These are phyloP conservation scores for Ambastaia sidthimunki DNA, from an alignment of 2,797 vertebrate species.

Conservation along the genomic window DNA sequence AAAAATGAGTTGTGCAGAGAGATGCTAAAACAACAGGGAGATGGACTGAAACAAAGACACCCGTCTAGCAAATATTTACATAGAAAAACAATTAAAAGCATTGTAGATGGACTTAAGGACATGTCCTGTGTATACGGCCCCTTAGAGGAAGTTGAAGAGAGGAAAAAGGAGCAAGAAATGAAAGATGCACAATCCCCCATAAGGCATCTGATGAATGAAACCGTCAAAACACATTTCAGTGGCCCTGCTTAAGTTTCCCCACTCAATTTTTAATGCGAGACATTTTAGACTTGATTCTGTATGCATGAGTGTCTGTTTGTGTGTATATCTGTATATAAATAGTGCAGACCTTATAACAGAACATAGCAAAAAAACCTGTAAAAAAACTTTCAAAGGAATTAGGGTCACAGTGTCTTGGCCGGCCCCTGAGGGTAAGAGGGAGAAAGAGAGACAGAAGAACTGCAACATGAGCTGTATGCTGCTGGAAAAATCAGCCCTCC, in stretches of 20 bases:
- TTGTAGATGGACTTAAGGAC: neutral
- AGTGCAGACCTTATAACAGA: constrained; percentile 49
- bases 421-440: constrained; percentile 35
- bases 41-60: neutral
- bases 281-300: constrained; percentile 45
- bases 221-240: constrained; percentile 72
- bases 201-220: constrained; percentile 77
- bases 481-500: constrained; percentile 40
- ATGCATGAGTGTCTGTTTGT: constrained; percentile 34
- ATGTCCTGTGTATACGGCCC: neutral
- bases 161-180: no score
- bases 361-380: constrained; percentile 16
- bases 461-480: constrained; percentile 34
- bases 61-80: neutral
- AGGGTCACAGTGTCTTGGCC: constrained; percentile 40
- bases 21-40: no score
- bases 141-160: constrained; percentile 2
- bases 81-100: constrained; percentile 15
- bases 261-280: constrained; percentile 62
- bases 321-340: constrained; percentile 23
- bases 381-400: constrained; percentile 46
- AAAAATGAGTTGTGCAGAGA: no score
- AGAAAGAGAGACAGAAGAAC: constrained; percentile 28
- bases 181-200: constrained; percentile 64
- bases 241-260: constrained; percentile 62